Evolutionary conservation across 2,113 vertebrate species (phyloP).

Genomic region (Pseudorasbora parva): DNA sequence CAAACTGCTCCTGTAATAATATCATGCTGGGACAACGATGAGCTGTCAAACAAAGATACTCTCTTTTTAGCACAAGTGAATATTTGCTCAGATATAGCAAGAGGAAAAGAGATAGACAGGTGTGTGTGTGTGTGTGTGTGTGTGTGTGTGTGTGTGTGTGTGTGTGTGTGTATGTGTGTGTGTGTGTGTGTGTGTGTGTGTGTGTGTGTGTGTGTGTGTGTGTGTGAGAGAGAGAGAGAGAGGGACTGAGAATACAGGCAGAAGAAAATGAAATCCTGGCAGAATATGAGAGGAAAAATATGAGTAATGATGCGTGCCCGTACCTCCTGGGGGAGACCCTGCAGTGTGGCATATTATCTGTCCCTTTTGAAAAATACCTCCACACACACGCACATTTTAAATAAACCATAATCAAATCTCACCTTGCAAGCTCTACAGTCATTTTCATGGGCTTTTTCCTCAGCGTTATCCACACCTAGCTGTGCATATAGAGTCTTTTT

Average conservation of each 20-base stretch:
- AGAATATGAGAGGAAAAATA: slow-evolving; percentile 44
- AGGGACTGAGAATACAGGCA: not conserved
- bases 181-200: too few relatives aligned
- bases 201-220: too few relatives aligned
- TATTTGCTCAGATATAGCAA: slow-evolving; percentile 51
- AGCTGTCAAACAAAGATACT: slow-evolving; percentile 43
- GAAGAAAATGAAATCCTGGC: slow-evolving; percentile 42
- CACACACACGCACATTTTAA: slow-evolving; percentile 54
- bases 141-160: too few relatives aligned
- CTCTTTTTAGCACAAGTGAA: slow-evolving; percentile 54
- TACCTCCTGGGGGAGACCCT: slow-evolving; percentile 44
- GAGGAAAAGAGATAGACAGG: slow-evolving; percentile 21
- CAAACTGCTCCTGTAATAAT: slow-evolving; percentile 45
- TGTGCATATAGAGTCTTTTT: slow-evolving; percentile 23
- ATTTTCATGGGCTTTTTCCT: slow-evolving; percentile 34
- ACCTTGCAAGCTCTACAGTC: slow-evolving; percentile 45
- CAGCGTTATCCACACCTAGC: slow-evolving; percentile 11
- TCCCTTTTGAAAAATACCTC: slow-evolving; percentile 55
- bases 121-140: too few relatives aligned
- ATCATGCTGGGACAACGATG: slow-evolving; percentile 32
- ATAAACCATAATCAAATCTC: slow-evolving; percentile 58
- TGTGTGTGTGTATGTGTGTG: too few relatives aligned
- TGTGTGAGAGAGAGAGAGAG: slow-evolving; percentile 13
- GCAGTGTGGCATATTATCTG: slow-evolving; percentile 53
- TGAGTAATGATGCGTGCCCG: slow-evolving; percentile 49